phyloP scores from a whole-genome alignment of 2,113 vertebrate genomes.

The Pelodiscus sinensis region DNA sequence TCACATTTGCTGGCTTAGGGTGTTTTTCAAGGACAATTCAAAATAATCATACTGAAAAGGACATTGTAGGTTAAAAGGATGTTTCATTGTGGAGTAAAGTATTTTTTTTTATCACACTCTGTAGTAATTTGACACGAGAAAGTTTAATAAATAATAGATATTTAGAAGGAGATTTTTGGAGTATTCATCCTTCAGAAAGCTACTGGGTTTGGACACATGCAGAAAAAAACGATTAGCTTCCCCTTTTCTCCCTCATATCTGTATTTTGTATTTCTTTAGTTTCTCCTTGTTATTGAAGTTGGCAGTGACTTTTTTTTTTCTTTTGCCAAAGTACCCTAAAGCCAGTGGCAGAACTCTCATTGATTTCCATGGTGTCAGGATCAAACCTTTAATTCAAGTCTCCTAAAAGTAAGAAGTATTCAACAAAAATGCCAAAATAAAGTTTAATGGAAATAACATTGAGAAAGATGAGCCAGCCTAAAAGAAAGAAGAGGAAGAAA shows the following conservation, averaged over 20 bases:
- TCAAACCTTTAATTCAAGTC: neutral
- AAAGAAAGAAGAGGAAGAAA: neutral
- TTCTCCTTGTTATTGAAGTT: neutral
- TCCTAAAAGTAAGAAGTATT: neutral
- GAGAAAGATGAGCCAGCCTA: neutral
- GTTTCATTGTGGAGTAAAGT: neutral
- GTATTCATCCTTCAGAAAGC: neutral
- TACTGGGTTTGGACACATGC: neutral
- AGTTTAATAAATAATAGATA: neutral
- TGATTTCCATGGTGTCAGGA: neutral
- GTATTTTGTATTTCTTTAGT: neutral
- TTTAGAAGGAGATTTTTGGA: neutral
- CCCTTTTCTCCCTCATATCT: neutral
- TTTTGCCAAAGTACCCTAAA: fast-evolving
- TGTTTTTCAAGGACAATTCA: neutral
- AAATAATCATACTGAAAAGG: neutral
- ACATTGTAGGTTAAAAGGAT: neutral
- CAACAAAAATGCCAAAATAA: neutral
- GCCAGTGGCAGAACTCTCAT: neutral
- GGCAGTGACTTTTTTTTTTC: neutral
- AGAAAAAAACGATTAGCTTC: neutral
- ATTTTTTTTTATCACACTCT: neutral
- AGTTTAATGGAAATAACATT: neutral
- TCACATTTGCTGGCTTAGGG: neutral
- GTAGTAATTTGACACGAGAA: neutral